phyloP scores from a whole-genome alignment of 2,888 invertebrate genomes.

The Polymixis lichenea region DNA sequence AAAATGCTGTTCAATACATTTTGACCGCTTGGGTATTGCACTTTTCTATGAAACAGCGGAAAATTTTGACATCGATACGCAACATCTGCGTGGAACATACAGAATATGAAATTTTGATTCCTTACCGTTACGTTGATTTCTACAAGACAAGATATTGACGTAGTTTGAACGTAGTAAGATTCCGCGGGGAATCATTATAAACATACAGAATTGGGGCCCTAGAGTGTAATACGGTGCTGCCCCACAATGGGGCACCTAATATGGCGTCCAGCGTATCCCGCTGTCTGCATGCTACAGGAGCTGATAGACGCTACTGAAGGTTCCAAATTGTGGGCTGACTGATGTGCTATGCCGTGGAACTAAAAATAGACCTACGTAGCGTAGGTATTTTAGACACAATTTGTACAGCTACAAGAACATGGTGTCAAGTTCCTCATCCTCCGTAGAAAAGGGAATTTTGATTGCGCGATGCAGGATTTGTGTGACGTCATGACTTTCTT shows the following conservation, averaged over 20 bases:
- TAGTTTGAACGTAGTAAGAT: no score
- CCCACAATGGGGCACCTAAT: not conserved
- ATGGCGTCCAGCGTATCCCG: not conserved
- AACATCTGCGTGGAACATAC: no score
- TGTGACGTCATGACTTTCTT: not conserved
- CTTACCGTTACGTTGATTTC: no score
- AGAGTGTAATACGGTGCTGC: no score
- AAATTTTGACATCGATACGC: no score
- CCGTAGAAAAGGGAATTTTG: not conserved
- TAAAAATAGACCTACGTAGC: not conserved
- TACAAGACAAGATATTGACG: no score
- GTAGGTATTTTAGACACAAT: not conserved
- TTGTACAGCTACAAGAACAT: not conserved
- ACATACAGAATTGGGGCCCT: not conserved
- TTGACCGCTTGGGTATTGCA: no score
- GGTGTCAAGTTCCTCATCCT: not conserved
- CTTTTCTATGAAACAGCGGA: no score
- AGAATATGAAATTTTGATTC: no score
- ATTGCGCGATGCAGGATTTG: not conserved
- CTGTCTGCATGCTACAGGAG: no score
- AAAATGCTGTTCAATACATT: no score
- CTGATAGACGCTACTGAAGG: not conserved
- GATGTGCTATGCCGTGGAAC: not conserved
- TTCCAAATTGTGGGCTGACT: not conserved
- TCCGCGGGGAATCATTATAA: no score